Conservation (phyloP, 2,113 vertebrate genomes). For the Gymnarchus niloticus region DNA sequence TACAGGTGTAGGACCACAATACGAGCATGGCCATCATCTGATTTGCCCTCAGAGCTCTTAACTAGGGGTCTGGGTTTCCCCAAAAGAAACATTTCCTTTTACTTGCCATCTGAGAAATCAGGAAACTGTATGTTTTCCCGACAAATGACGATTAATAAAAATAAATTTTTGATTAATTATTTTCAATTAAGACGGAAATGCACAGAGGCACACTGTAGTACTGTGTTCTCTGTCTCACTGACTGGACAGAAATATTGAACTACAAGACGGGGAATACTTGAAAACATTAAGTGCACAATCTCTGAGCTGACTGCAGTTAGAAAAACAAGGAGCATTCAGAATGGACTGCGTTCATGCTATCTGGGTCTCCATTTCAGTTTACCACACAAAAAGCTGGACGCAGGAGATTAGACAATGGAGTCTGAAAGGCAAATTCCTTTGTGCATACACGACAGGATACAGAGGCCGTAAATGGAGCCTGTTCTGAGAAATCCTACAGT, state of each 20-base stretch:
- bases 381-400: neutral
- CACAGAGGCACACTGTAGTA: neutral
- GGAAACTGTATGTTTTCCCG: neutral
- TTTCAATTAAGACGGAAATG: neutral
- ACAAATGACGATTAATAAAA: neutral
- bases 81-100: neutral
- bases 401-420: constrained; percentile 32
- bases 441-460: too few species aligned
- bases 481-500: too few species aligned
- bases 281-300: neutral
- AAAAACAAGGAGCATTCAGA: neutral
- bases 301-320: neutral
- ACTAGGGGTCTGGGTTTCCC: neutral
- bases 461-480: neutral
- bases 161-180: neutral
- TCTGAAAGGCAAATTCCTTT: constrained; percentile 45
- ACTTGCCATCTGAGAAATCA: neutral
- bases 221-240: neutral
- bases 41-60: neutral
- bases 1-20: neutral
- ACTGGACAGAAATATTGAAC: neutral
- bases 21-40: neutral
- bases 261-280: neutral
- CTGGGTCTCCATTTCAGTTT: neutral
- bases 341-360: neutral